Conservation (phyloP, 2,797 vertebrate genomes). For the Setipinna tenuifilis region DNA sequence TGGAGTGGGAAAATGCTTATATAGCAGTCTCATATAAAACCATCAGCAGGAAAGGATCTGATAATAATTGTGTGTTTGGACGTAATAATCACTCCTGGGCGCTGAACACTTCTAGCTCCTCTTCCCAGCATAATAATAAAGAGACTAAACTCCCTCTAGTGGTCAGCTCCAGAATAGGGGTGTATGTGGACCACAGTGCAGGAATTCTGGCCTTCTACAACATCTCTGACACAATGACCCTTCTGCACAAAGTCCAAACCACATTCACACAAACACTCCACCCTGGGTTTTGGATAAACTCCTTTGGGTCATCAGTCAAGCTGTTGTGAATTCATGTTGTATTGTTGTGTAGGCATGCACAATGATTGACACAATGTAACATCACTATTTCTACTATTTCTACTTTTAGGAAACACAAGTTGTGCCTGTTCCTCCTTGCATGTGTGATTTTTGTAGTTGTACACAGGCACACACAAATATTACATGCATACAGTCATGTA, state of each 20-base stretch:
- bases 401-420: no score
- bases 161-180: neutral
- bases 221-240: constrained; percentile 17
- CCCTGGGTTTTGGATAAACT: neutral
- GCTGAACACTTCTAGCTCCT: neutral
- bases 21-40: neutral
- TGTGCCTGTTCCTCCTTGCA: no score
- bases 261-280: neutral
- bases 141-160: neutral
- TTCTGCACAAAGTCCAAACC: constrained; percentile 5
- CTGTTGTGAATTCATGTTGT: neutral
- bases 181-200: constrained; percentile 3
- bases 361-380: no score
- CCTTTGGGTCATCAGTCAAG: neutral
- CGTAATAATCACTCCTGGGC: neutral
- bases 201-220: constrained; percentile 16
- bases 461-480: no score
- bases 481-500: no score
- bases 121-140: neutral
- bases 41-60: neutral
- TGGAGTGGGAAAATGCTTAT: neutral
- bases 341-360: no score
- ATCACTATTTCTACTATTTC: no score
- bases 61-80: neutral
- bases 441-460: no score